Percentiles rank a stretch among this genome's conserved stretches.
phyloP scores from a whole-genome alignment of 1,140 invertebrate species.

The Drosophila nigromelanica region DNA sequence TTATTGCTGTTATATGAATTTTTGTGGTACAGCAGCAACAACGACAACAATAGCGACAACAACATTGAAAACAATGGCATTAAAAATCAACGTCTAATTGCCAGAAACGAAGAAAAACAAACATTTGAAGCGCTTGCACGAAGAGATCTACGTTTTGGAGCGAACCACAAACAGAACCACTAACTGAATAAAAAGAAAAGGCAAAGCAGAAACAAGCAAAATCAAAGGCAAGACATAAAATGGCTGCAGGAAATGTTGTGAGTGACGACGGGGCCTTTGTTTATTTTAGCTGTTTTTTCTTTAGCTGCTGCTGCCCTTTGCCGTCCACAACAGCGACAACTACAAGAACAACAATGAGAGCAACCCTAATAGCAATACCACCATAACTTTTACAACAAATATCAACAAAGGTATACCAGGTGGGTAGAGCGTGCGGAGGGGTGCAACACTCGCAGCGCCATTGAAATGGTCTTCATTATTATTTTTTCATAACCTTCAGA shows the following conservation, averaged over 20 bases:
- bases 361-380: slow-evolving; percentile 48
- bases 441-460: slow-evolving; percentile 44
- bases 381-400: slow-evolving; percentile 51
- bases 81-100: slow-evolving; percentile 51
- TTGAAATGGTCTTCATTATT: slow-evolving; percentile 81
- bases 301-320: slow-evolving; percentile 47
- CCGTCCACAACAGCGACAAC: slow-evolving; percentile 51
- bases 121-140: slow-evolving; percentile 41
- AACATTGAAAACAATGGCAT: slow-evolving; percentile 25
- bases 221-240: slow-evolving; percentile 70
- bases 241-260: slow-evolving; percentile 73
- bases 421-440: no score
- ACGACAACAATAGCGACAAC: slow-evolving; percentile 21
- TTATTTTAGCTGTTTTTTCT: slow-evolving; percentile 34
- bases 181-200: neutral
- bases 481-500: slow-evolving; percentile 68
- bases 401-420: slow-evolving; percentile 33
- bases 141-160: slow-evolving; percentile 15
- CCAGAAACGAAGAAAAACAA: slow-evolving; percentile 41
- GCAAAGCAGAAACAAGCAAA: slow-evolving; percentile 25
- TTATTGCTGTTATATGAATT: slow-evolving; percentile 22
- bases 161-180: neutral
- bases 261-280: slow-evolving; percentile 67
- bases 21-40: slow-evolving; percentile 46
- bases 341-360: slow-evolving; percentile 43